Evolutionary conservation across 1,140 invertebrate species (phyloP).

Genomic region (Dendroctonus valens): DNA sequence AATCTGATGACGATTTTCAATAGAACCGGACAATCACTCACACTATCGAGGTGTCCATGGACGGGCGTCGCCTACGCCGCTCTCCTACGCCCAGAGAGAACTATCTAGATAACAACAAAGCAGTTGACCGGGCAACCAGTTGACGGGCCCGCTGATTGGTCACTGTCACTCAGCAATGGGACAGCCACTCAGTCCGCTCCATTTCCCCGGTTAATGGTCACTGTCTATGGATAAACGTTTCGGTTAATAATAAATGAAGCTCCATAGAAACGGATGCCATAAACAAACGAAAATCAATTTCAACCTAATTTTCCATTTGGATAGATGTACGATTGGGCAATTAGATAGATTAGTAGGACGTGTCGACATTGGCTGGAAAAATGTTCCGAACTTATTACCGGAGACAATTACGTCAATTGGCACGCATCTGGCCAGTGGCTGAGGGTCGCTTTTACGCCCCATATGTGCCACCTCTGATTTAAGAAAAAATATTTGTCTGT

Average conservation of each 20-base stretch:
- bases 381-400: too few relatives aligned
- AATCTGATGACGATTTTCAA: not conserved
- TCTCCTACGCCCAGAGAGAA: not conserved
- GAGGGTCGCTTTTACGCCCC: too few relatives aligned
- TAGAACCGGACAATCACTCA: not conserved
- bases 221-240: slow-evolving; percentile 19
- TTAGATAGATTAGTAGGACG: too few relatives aligned
- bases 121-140: not conserved
- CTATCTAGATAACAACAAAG: not conserved
- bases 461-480: too few relatives aligned
- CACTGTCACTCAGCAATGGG: not conserved
- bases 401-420: too few relatives aligned
- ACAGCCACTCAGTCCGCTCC: slow-evolving; percentile 3
- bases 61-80: not conserved
- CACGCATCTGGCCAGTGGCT: too few relatives aligned
- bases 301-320: slow-evolving; percentile 30
- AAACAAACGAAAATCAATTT: slow-evolving; percentile 41
- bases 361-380: too few relatives aligned
- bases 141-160: not conserved
- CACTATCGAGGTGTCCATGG: not conserved
- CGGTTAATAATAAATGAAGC: slow-evolving; percentile 40
- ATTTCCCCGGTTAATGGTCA: slow-evolving; percentile 7
- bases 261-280: slow-evolving; percentile 41
- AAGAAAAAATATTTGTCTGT: too few relatives aligned
- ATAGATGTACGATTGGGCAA: not conserved